Conservation (phyloP, 1,140 invertebrate genomes). For the Drosophila cardini region DNA sequence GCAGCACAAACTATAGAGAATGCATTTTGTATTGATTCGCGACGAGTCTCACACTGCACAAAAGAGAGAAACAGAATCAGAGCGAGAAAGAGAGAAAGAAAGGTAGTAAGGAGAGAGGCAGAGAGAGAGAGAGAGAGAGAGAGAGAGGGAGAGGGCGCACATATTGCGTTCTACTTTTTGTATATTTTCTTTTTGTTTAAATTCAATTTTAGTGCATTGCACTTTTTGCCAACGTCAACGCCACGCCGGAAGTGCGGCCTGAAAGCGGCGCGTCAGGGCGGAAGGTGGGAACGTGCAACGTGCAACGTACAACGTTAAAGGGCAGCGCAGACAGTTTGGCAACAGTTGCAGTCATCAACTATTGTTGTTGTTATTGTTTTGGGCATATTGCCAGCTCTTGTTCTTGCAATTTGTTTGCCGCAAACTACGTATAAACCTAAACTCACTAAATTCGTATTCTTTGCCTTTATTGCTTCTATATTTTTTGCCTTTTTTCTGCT, state of each 20-base stretch:
- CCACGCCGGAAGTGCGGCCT: slow-evolving; percentile 65
- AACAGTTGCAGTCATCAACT: slow-evolving; percentile 39
- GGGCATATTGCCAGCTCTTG: slow-evolving; percentile 61
- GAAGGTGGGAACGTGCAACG: slow-evolving; percentile 50
- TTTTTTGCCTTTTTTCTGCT: neutral
- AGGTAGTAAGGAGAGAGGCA: neutral
- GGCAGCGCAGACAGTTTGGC: slow-evolving; percentile 20
- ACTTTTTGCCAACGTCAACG: slow-evolving; percentile 70
- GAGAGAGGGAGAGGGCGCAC: slow-evolving; percentile 1
- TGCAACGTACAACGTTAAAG: slow-evolving; percentile 8
- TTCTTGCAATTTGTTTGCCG: slow-evolving; percentile 23
- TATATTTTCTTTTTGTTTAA: slow-evolving; percentile 71
- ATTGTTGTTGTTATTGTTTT: slow-evolving; percentile 36
- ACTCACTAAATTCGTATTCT: neutral
- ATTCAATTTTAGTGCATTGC: slow-evolving; percentile 83
- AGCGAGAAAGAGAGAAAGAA: neutral
- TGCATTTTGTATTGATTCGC: slow-evolving; percentile 63
- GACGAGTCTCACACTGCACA: slow-evolving; percentile 5
- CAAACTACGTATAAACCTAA: slow-evolving; percentile 7
- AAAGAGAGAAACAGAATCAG: neutral
- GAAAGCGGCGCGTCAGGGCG: slow-evolving; percentile 25
- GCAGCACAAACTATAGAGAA: slow-evolving; percentile 11
- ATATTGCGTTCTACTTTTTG: slow-evolving; percentile 63
- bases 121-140: slow-evolving; percentile 1
- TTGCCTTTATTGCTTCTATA: neutral